phyloP scores from a whole-genome alignment of 2,797 vertebrate genomes.

The Manis crassicaudata region DNA sequence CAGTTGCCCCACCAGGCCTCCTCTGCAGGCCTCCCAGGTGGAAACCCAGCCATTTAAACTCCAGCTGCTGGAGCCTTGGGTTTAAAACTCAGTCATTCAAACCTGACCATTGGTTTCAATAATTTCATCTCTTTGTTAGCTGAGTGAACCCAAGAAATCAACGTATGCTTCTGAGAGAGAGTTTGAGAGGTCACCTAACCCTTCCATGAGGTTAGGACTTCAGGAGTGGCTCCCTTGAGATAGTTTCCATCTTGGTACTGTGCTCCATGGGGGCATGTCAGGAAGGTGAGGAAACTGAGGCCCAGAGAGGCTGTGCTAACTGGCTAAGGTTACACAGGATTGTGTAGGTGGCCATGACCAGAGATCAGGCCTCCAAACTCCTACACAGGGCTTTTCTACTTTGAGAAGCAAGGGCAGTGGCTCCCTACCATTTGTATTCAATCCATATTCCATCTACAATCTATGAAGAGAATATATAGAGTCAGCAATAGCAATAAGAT shows the following conservation, averaged over 20 bases:
- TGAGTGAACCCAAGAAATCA: not conserved
- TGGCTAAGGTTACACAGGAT: rapidly evolving
- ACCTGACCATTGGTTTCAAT: not conserved
- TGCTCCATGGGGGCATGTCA: not conserved
- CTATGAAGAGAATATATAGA: not conserved
- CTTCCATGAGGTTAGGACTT: not conserved
- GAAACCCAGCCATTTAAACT: not conserved
- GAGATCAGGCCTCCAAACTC: not conserved
- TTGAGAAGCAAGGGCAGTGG: not conserved
- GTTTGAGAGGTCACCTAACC: not conserved
- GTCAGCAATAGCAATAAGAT: not conserved
- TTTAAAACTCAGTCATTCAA: not conserved
- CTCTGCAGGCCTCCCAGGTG: not conserved
- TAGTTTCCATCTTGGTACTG: not conserved
- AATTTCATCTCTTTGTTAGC: not conserved
- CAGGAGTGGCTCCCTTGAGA: not conserved
- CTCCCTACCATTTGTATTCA: not conserved
- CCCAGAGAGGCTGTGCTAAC: rapidly evolving
- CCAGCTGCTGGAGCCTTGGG: not conserved
- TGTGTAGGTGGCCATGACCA: rapidly evolving
- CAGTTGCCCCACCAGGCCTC: not conserved
- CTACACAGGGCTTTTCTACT: not conserved
- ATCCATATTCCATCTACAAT: not conserved
- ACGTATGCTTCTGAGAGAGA: not conserved
- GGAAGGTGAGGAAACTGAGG: not conserved